Evolutionary conservation across 1,140 invertebrate genomes (phyloP).

Genomic region (Rhysida immarginata): DNA sequence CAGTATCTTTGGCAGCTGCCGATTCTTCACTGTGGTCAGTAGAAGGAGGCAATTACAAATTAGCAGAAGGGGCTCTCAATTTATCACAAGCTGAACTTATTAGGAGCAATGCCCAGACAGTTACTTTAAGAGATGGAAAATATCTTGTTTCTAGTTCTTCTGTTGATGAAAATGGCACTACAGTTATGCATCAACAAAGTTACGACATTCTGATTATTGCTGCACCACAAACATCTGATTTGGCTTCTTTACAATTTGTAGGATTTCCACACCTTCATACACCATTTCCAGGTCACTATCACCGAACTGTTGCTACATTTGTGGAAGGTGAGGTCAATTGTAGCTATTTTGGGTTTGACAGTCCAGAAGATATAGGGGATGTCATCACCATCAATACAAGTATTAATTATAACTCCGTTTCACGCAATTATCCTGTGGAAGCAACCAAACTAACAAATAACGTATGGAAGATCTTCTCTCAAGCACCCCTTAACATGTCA

Average conservation of each 20-base stretch:
- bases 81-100: conserved; percentile 31
- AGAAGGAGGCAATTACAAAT: conserved; percentile 43
- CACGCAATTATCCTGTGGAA: conserved; percentile 19
- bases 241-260: conserved; percentile 29
- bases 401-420: conserved; percentile 31
- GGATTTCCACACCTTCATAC: conserved; percentile 28
- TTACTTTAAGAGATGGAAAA: conserved; percentile 21
- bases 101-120: conserved; percentile 23
- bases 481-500: conserved; percentile 27
- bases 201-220: conserved; percentile 48
- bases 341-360: conserved; percentile 31
- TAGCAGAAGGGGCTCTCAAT: conserved; percentile 33
- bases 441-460: conserved; percentile 15
- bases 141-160: conserved; percentile 7
- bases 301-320: conserved; percentile 42
- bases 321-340: conserved; percentile 36
- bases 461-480: conserved; percentile 45
- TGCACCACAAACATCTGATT: conserved; percentile 35
- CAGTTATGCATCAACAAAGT: conserved; percentile 4
- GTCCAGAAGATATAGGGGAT: conserved; percentile 16
- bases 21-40: conserved; percentile 40
- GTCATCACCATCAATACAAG: conserved; percentile 36
- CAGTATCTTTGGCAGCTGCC: conserved; percentile 40
- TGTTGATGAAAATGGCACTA: not conserved
- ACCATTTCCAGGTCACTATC: conserved; percentile 32